Base-by-base conservation (phyloP, 2,888 invertebrate genomes). In the Dryocosmus kuriphilus region DNA sequence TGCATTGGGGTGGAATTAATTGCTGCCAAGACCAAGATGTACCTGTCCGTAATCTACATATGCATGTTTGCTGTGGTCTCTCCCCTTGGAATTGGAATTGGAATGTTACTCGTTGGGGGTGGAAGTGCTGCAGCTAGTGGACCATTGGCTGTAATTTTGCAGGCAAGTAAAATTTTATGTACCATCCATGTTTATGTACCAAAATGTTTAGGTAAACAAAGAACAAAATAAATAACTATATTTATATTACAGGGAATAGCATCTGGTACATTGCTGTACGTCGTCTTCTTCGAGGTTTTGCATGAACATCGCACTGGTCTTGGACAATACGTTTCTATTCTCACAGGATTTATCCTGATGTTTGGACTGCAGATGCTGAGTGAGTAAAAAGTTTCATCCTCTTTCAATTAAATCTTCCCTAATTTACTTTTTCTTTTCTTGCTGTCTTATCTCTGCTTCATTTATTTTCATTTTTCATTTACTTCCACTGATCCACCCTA, bases 261-360 rank as follows among this genome's bases (percentile, higher is more conserved):
- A 0, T 95, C 97, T 65, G 99, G 98, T 19, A 98, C 98, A 0
- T 94, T 99, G 62, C 92, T 99, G 5, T 99, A 98, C 92, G 97
- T 99, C 22, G 98, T 98, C n/a, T 98, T 98, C 93, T 98, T 98
- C 91, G 98, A 99, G 92, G 96, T 98, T 76, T 94, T 98, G 86
- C 95, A 95, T 63, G 92, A 92, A 60, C 92, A 93, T 73, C 90
- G 92, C 46, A 91, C 81, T 63, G 96, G 96, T 8, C 91, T 96
- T 30, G 87, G 93, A 35, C 95, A 96, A 82, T 96, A 94, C 89
- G 76, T 94, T 0, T 93, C 96, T 1, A 94, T 96, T 41, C 85
- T 96, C 7, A 80, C 94, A 32, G 96, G 96, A 77, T 96, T 96
- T 90, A 88, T 92, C 38, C 83, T 96, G 11, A 96, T 96, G 96